A percentile compares a stretch with the other conserved stretches of the same genome.
phyloP scores from a whole-genome alignment of 2,888 invertebrate species.

The Microplitis manilae region DNA sequence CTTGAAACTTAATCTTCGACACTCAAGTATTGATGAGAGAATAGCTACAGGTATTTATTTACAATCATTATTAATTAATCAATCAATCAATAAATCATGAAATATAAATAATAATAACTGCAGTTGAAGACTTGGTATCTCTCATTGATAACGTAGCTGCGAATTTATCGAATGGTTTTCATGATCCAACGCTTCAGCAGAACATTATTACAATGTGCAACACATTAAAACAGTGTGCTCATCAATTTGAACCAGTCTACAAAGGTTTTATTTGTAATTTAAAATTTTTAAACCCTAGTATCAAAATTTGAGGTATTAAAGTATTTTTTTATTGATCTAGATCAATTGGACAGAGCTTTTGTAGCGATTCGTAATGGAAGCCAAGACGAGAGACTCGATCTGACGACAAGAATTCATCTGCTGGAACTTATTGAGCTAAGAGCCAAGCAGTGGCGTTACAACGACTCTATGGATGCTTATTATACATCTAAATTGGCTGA shows the following conservation, averaged over 20 bases:
- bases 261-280: constrained; percentile 72
- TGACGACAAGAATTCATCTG: constrained; percentile 88
- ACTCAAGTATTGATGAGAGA: constrained; percentile 68
- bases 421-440: constrained; percentile 94
- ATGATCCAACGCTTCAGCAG: constrained; percentile 80
- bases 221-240: constrained; percentile 82
- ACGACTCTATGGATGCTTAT: constrained; percentile 88
- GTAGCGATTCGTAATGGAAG: constrained; percentile 91
- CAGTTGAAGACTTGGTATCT: constrained; percentile 83
- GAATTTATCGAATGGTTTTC: constrained; percentile 83
- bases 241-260: constrained; percentile 85
- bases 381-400: constrained; percentile 88
- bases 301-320: constrained; percentile 15
- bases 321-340: constrained; percentile 64
- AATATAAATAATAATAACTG: constrained; percentile 1
- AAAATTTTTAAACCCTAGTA: not conserved
- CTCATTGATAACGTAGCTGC: constrained; percentile 87
- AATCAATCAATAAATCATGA: not conserved
- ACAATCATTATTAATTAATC: not conserved
- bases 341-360: constrained; percentile 86
- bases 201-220: constrained; percentile 85
- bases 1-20: constrained; percentile 73
- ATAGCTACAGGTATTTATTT: constrained; percentile 64
- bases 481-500: constrained; percentile 75
- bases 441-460: constrained; percentile 92